phyloP scores from a whole-genome alignment of 92 coral and sea anemone genomes.

The Porites divaricata region DNA sequence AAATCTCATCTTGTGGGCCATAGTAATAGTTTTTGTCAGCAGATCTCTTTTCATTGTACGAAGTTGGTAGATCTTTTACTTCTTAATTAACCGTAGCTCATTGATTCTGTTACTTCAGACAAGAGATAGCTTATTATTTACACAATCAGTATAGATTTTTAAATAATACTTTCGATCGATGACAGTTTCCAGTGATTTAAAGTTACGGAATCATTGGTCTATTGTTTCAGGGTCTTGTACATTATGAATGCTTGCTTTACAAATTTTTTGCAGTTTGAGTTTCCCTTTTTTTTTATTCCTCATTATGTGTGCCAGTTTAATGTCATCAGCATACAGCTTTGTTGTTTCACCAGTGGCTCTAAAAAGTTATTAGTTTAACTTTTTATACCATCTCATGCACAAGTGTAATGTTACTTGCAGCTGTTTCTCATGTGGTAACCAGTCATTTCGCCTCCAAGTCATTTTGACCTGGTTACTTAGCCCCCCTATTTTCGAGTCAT shows the following conservation, averaged over 20 bases:
- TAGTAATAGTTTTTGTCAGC: neutral
- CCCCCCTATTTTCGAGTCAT: too few relatives aligned
- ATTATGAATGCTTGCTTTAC: neutral
- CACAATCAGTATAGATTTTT: neutral
- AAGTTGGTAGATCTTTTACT: conserved; percentile 9
- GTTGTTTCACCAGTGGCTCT: neutral
- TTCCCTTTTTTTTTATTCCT: neutral
- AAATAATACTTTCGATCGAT: neutral
- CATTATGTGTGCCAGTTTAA: neutral
- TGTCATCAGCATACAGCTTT: neutral
- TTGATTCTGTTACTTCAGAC: neutral
- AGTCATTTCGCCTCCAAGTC: neutral
- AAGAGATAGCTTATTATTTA: neutral
- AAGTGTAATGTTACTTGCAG: neutral
- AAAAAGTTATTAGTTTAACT: neutral
- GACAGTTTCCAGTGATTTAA: neutral
- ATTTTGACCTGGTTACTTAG: neutral
- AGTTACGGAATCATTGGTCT: neutral
- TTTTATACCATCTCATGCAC: neutral
- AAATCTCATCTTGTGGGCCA: neutral
- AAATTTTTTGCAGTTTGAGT: neutral
- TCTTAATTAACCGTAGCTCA: neutral
- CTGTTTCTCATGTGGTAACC: neutral
- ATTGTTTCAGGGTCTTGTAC: neutral
- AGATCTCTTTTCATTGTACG: neutral